Percentiles rank a stretch among this genome's conserved stretches.
Evolutionary conservation across 2,888 invertebrate genomes (phyloP).

Genomic region (Epinotia brunnichana): DNA sequence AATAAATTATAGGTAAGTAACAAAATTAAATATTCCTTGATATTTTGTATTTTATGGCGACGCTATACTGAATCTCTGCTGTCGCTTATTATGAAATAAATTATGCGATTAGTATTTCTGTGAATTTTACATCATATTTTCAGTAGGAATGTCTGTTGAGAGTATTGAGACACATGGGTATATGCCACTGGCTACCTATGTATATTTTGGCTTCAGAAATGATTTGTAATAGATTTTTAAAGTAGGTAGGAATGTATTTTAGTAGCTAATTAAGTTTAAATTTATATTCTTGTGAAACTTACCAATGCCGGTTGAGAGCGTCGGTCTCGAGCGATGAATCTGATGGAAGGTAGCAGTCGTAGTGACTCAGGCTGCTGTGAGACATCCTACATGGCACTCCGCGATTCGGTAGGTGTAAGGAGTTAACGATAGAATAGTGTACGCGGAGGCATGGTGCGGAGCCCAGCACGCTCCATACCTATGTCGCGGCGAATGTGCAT

Average conservation of each 20-base stretch:
- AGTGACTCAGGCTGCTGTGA: conserved; percentile 81
- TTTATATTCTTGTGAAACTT: conserved; percentile 55
- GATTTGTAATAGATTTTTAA: neutral
- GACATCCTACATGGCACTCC: conserved; percentile 83
- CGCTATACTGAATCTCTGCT: neutral
- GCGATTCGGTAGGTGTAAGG: conserved; percentile 67
- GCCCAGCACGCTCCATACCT: conserved; percentile 78
- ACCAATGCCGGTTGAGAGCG: conserved; percentile 81
- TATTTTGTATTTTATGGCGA: neutral
- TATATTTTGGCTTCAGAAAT: neutral
- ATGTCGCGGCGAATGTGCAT: conserved; percentile 80
- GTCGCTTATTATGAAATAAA: neutral
- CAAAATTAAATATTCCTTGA: neutral
- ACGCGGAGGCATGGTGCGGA: conserved; percentile 76
- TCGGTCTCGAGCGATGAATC: conserved; percentile 81
- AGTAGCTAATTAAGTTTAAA: neutral
- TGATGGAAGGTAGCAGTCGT: conserved; percentile 80
- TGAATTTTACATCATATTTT: neutral
- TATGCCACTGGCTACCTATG: neutral
- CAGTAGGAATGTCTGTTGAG: neutral
- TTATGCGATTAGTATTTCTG: no score
- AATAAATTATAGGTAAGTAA: neutral
- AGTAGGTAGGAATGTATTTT: neutral
- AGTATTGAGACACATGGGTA: neutral
- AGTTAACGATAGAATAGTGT: conserved; percentile 63